phyloP scores from a whole-genome alignment of 1,140 invertebrate genomes.

The Bombus pyrosoma region DNA sequence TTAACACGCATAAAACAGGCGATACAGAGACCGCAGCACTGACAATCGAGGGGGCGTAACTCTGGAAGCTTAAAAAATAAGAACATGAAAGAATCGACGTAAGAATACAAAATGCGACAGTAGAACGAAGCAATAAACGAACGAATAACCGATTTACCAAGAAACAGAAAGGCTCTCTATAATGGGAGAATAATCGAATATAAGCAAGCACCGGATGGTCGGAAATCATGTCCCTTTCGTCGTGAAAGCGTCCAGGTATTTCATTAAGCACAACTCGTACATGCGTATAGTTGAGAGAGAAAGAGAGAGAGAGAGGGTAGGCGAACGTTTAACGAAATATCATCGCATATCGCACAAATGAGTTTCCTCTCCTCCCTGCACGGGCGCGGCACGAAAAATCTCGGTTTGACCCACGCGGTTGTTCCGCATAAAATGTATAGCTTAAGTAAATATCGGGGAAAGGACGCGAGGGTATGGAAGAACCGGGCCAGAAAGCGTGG shows the following conservation, averaged over 20 bases:
- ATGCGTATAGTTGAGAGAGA: not conserved
- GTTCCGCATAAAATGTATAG: slow-evolving; percentile 51
- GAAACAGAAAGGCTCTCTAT: not conserved
- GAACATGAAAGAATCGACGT: not conserved
- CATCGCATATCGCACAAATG: slow-evolving; percentile 43
- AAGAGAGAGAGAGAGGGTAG: not conserved
- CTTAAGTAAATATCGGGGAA: slow-evolving; percentile 61
- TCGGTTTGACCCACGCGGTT: slow-evolving; percentile 50
- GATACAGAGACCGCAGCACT: no score
- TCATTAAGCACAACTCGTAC: slow-evolving; percentile 16
- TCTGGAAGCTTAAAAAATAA: no score
- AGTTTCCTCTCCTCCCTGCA: slow-evolving; percentile 13
- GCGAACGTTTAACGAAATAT: slow-evolving; percentile 40
- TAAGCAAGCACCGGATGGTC: not conserved
- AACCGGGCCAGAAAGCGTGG: slow-evolving; percentile 5
- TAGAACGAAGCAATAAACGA: not conserved
- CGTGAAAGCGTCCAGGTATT: slow-evolving; percentile 19
- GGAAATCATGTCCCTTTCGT: not conserved
- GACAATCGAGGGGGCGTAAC: not conserved
- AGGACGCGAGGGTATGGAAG: slow-evolving; percentile 50
- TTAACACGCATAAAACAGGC: not conserved
- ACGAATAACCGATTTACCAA: not conserved
- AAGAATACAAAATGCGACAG: not conserved
- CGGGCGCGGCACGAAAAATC: slow-evolving; percentile 28
- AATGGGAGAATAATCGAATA: slow-evolving; percentile 8